Conservation (phyloP, 2,888 invertebrate species). For the Caenorhabditis japonica region DNA sequence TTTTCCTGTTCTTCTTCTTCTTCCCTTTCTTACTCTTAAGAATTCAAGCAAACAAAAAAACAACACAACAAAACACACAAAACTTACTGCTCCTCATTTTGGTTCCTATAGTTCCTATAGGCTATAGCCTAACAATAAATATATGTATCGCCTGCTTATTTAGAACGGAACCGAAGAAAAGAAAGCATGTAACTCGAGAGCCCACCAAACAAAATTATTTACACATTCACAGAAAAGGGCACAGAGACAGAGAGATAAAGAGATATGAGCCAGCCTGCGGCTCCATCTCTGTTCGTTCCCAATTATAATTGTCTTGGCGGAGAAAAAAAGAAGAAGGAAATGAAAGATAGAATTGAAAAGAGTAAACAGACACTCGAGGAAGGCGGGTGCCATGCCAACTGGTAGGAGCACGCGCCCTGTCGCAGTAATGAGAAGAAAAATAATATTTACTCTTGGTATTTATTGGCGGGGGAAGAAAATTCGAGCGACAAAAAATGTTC, state of each 20-base stretch:
- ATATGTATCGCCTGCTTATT: too few species aligned
- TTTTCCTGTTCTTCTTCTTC: too few species aligned
- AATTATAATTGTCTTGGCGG: conserved; percentile 33
- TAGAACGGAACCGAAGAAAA: too few species aligned
- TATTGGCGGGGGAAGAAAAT: conserved; percentile 15
- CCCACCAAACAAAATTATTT: conserved; percentile 25
- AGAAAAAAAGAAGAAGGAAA: conserved; percentile 15
- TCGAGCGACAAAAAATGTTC: conserved; percentile 1
- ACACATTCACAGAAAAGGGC: conserved; percentile 17
- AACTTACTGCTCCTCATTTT: conserved; percentile 34
- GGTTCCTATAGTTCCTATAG: too few species aligned
- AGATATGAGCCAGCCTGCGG: conserved; percentile 1
- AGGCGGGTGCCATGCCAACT: conserved; percentile 49
- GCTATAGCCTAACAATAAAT: too few species aligned
- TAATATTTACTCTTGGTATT: conserved; percentile 41
- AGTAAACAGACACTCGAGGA: conserved; percentile 40
- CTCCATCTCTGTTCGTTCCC: too few species aligned
- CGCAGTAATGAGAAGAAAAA: conserved; percentile 35
- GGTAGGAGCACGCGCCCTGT: conserved; percentile 47
- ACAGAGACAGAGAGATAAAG: background rate
- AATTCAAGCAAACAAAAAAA: too few species aligned
- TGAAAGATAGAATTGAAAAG: background rate
- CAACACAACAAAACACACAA: background rate
- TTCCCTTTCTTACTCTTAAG: too few species aligned
- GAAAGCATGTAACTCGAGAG: conserved; percentile 35